Evolutionary conservation across 2,797 vertebrate species (phyloP), one percentile per base, ranked within the genome.

Genomic region (Falco rusticolus): DNA sequence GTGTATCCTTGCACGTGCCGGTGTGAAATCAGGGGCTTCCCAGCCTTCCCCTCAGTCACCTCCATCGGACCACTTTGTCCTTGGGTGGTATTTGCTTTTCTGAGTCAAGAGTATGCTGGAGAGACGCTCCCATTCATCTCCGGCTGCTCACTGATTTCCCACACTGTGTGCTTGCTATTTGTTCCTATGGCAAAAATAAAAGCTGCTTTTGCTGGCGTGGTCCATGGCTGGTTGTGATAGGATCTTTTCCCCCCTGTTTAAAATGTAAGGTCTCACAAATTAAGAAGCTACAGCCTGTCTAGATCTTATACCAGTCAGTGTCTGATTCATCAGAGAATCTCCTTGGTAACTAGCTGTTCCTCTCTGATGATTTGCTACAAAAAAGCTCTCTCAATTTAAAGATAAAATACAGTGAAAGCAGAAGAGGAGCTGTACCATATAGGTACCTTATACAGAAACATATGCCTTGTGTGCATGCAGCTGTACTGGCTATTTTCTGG

Each of bases 311-410:
- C 59, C 92, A 97, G 96, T 74, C 93, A 80, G 84, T 96, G 59
- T 97, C 96, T 97, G 97, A 98, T 97, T 97, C 96, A 97, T 96
- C 93, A 91, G 93, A 79, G 89, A 92, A 90, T 97, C 94, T 97
- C 96, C 97, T 97, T 97, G 97, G 97, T 94, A 98, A 97, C 96
- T 97, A 95, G 92, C 82, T 87, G 96, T 96, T 97, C 78, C 94
- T 97, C 86, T 97, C 96, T 97, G 93, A 87, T 97, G 92, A 97
- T 97, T 95, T 95, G 84, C 97, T 97, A 94, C 89, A 93, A 88
- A 94, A 97, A 97, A 94, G 24, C 91, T 97, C 92, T 97, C 94
- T 83, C 50, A 96, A 95, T 97, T 97, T 97, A 97, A 96, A 97
- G 93, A 96, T 96, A 96, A 97, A 97, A 97, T 87, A 94, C 79